Evolutionary conservation across 2,888 invertebrate genomes (phyloP), one percentile per base, ranked within the genome.

Genomic region (Rhamnusium bicolor): DNA sequence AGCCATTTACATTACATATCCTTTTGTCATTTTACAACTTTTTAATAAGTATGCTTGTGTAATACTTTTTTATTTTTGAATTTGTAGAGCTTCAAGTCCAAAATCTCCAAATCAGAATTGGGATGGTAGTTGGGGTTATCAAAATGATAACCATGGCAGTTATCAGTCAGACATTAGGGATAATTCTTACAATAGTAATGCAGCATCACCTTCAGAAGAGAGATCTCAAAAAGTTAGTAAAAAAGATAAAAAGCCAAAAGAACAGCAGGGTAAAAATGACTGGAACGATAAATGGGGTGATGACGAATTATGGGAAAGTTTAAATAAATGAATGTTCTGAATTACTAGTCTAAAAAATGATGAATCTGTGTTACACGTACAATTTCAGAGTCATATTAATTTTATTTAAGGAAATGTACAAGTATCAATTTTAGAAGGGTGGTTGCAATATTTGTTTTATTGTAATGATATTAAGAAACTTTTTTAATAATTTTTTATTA

Each of bases 241-340:
- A 76, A 85, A 84, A 70, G 84, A 86, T 51, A 84, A 82, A 63
- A 86, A 84, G 62, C 80, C 81, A 2, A 85, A 88, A 79, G 86
- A 87, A 77, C 80, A 79, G 16, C 83, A 84, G 63, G 83, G 83
- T 65, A 86, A 86, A 74, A 74, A n/a, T n/a, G n/a, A 79, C 49
- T 86, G 85, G 84, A 86, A 88, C 73, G 87, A 87, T 69, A 89
- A 88, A 80, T 90, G 88, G 86, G 90, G 90, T 66, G 92, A 92
- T 79, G 92, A 92, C 82, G 91, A 91, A 83, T 89, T 91, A 53
- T 92, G 92, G 92, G 90, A 91, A 82, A 89, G 90, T 84, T 85
- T 92, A 77, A 91, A 91, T 86, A 90, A 91, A 81, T 93, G 88
- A 91, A 76, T 71, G 46, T 56, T 18, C 12, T 46, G n/a, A 63